A percentile compares a stretch with the other conserved stretches of the same genome.
phyloP scores from a whole-genome alignment of 2,797 vertebrate species.

The Pitangus sulphuratus region DNA sequence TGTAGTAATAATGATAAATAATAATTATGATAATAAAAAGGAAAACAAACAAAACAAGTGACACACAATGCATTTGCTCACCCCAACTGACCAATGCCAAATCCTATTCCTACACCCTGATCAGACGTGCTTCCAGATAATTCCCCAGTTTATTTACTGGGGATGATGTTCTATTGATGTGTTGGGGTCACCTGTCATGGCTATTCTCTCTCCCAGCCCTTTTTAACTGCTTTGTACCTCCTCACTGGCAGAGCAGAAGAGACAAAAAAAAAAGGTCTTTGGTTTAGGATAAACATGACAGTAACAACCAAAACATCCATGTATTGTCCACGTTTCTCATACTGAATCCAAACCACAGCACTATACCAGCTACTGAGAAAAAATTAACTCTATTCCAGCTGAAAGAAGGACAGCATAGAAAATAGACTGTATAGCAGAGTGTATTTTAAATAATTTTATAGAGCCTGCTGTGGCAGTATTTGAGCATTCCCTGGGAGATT shows the following conservation, averaged over 20 bases:
- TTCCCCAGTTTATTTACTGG: neutral
- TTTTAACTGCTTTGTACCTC: neutral
- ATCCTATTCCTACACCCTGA: neutral
- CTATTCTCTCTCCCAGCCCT: neutral
- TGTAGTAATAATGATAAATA: neutral
- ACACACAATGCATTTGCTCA: neutral
- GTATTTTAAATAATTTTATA: neutral
- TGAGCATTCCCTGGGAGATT: neutral
- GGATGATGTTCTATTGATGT: neutral
- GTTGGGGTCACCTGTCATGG: neutral
- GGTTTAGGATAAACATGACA: neutral
- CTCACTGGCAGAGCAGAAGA: neutral
- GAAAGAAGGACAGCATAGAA: neutral
- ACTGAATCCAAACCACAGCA: neutral
- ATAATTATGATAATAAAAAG: neutral
- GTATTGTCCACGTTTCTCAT: neutral
- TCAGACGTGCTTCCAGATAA: rapidly evolving
- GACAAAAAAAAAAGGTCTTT: neutral
- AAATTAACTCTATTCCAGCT: neutral
- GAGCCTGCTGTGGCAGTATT: neutral
- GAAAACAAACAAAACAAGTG: neutral
- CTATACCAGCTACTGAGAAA: neutral
- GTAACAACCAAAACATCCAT: neutral
- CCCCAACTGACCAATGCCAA: neutral
- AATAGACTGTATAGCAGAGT: neutral